phyloP scores from a whole-genome alignment of 2,113 vertebrate species.

The Etia nguti region DNA sequence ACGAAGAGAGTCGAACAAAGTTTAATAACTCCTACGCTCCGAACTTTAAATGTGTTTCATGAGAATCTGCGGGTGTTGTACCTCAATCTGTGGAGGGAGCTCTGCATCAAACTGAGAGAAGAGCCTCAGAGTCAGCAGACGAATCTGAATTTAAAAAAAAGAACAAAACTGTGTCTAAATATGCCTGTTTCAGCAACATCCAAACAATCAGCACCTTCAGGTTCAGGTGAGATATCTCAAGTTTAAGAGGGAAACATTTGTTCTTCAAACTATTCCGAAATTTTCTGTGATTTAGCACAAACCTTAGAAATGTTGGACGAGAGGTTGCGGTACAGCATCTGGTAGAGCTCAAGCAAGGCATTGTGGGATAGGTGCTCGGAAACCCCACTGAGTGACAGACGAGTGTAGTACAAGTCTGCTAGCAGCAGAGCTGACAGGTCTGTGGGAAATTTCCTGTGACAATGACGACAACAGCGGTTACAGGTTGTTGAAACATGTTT shows the following conservation, averaged over 20 bases:
- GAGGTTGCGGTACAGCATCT: constrained; percentile 82
- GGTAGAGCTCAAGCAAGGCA: constrained; percentile 79
- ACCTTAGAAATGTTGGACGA: constrained; percentile 88
- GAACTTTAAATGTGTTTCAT: background rate
- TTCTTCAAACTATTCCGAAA: accelerated
- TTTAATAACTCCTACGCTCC: background rate
- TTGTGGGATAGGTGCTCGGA: constrained; percentile 78
- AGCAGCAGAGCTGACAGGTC: constrained; percentile 84
- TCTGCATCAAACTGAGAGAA: constrained; percentile 84
- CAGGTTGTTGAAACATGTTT: background rate
- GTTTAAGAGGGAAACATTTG: accelerated
- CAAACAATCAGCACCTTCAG: background rate
- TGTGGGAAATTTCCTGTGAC: constrained; percentile 77
- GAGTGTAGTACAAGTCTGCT: constrained; percentile 89
- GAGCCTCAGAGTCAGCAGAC: constrained; percentile 87
- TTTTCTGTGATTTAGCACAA: background rate
- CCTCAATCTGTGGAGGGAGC: constrained; percentile 76
- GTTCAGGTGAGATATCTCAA: background rate
- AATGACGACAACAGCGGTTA: background rate
- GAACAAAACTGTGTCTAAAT: background rate
- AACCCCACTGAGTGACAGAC: constrained; percentile 83
- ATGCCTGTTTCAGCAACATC: background rate
- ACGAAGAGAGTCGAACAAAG: background rate
- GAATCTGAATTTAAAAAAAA: constrained; percentile 73
- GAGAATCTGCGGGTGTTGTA: constrained; percentile 37